A percentile compares a stretch with the other conserved stretches of the same genome.
These are phyloP conservation scores for Polymixis lichenea DNA, from an alignment of 2,888 invertebrate genomes.

Conservation along the genomic window DNA sequence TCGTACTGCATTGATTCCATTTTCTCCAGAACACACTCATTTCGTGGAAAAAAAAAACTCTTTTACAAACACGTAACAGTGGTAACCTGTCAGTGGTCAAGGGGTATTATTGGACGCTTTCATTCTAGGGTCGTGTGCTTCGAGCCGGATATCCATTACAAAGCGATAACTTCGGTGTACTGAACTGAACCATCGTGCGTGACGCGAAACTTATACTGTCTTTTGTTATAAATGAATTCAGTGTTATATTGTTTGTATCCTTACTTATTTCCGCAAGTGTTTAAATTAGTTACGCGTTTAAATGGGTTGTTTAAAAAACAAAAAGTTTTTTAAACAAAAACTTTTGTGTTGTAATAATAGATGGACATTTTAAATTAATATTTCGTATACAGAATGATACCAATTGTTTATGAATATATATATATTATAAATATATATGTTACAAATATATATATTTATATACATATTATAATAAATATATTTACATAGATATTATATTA, in stretches of 20 bases:
- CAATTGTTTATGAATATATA: not conserved
- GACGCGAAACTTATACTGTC: conserved; percentile 37
- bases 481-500: too few relatives aligned
- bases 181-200: conserved; percentile 51
- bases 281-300: not conserved
- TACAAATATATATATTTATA: too few relatives aligned
- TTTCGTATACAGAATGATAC: not conserved
- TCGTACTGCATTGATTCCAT: not conserved
- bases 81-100: conserved; percentile 48
- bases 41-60: not conserved
- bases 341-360: not conserved
- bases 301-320: not conserved
- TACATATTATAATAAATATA: too few relatives aligned
- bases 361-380: not conserved
- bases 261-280: not conserved
- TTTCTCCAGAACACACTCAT: too few relatives aligned
- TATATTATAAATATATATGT: too few relatives aligned
- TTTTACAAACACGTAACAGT: conserved; percentile 17
- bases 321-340: too few relatives aligned
- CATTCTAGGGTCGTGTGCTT: conserved; percentile 50
- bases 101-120: conserved; percentile 43
- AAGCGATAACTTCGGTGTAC: conserved; percentile 54
- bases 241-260: not conserved
- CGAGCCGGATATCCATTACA: conserved; percentile 61
- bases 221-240: conserved; percentile 19